Percentiles rank a stretch among this genome's conserved stretches.
phyloP scores from a whole-genome alignment of 2,113 vertebrate species.

The Xenopus borealis region DNA sequence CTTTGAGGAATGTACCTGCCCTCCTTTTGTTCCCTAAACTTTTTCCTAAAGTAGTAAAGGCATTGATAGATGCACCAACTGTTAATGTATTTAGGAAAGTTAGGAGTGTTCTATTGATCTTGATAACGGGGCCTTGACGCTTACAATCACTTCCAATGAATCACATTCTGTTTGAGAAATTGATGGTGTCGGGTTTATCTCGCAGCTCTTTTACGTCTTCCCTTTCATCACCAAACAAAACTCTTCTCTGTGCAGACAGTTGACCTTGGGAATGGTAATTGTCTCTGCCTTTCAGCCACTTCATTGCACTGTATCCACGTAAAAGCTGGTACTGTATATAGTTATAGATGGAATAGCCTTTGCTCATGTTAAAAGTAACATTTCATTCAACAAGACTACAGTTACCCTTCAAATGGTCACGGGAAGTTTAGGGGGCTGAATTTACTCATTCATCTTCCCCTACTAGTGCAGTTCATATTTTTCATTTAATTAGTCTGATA shows the following conservation, averaged over 20 bases:
- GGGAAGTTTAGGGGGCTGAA: too few relatives aligned
- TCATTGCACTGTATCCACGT: too few relatives aligned
- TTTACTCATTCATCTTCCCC: too few relatives aligned
- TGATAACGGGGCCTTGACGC: constrained; percentile 26
- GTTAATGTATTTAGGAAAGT: constrained; percentile 26
- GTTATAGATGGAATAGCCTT: too few relatives aligned
- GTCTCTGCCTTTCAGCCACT: too few relatives aligned
- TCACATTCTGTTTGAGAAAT: constrained; percentile 25
- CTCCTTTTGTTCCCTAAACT: background rate
- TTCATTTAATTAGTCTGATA: too few relatives aligned
- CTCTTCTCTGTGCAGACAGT: background rate
- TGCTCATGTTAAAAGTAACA: too few relatives aligned
- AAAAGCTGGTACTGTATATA: too few relatives aligned
- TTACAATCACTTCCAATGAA: constrained; percentile 28
- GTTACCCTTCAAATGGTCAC: too few relatives aligned
- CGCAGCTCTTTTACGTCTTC: background rate
- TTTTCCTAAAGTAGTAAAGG: background rate
- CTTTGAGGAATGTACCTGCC: too few relatives aligned
- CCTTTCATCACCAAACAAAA: constrained; percentile 6
- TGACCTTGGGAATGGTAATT: constrained; percentile 1
- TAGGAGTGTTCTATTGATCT: constrained; percentile 34
- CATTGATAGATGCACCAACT: constrained; percentile 5
- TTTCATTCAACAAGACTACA: too few relatives aligned
- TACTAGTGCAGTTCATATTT: too few relatives aligned
- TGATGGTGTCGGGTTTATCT: constrained; percentile 24